phyloP scores from a whole-genome alignment of 2,888 invertebrate species.

The Machimus atricapillus region DNA sequence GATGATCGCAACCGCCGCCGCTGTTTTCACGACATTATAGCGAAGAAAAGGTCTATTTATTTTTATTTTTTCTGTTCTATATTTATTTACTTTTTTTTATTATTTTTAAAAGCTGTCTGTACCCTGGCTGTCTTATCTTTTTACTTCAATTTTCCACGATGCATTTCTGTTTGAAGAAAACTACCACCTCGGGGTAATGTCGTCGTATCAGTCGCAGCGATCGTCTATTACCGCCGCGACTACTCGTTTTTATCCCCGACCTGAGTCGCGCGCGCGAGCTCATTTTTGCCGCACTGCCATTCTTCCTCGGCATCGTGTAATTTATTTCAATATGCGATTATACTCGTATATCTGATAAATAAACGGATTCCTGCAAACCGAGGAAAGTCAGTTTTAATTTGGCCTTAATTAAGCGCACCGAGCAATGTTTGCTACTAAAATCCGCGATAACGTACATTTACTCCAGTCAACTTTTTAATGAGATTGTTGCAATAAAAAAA shows the following conservation, averaged over 20 bases:
- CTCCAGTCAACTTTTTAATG: background rate
- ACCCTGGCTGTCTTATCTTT: conserved; percentile 17
- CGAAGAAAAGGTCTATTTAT: background rate
- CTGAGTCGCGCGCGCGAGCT: background rate
- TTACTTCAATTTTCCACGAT: conserved; percentile 39
- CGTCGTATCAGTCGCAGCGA: conserved; percentile 41
- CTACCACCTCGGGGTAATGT: conserved; percentile 42
- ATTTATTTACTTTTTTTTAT: background rate
- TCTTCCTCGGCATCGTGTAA: conserved; percentile 28
- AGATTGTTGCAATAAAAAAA: background rate
- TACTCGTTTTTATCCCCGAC: conserved; percentile 29
- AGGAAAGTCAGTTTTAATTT: conserved; percentile 33
- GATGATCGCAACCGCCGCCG: conserved; percentile 1
- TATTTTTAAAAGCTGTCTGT: conserved; percentile 1
- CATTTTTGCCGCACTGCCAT: conserved; percentile 5
- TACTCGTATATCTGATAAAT: conserved; percentile 40
- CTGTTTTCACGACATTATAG: conserved; percentile 18
- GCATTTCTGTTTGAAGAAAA: conserved; percentile 39
- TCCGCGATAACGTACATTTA: background rate
- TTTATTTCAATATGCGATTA: conserved; percentile 41
- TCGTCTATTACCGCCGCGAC: conserved; percentile 24
- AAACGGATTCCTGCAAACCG: conserved; percentile 16
- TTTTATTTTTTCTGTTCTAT: background rate
- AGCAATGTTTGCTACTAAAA: background rate
- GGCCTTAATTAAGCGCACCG: conserved; percentile 12